Conservation (phyloP, 1,140 invertebrate genomes). For the Bemisia tabaci region DNA sequence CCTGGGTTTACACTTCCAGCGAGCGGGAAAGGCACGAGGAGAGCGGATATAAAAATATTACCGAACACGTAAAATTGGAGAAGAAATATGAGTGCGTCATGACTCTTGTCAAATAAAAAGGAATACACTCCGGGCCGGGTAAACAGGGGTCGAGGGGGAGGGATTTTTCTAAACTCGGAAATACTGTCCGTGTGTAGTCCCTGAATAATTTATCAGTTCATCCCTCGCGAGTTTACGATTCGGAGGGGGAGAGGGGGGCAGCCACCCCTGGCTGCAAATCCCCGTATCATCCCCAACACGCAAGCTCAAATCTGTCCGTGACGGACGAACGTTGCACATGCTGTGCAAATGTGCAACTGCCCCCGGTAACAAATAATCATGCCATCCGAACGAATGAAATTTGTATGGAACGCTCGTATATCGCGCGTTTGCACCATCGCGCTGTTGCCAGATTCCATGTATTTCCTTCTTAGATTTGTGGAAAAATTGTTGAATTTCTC, state of each 20-base stretch:
- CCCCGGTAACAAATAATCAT: neutral
- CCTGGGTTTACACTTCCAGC: too few species aligned
- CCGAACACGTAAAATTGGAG: neutral
- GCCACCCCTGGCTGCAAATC: too few species aligned
- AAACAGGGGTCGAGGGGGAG: neutral
- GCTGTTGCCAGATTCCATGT: too few species aligned
- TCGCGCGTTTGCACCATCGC: neutral
- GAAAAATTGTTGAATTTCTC: too few species aligned
- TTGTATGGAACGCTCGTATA: neutral
- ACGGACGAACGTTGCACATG: neutral
- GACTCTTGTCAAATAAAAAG: neutral
- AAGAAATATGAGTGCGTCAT: neutral
- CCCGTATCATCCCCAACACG: neutral
- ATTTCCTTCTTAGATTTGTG: too few species aligned
- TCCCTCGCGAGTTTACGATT: too few species aligned
- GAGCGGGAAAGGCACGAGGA: neutral
- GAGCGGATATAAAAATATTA: neutral
- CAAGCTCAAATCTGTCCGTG: neutral
- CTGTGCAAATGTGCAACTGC: neutral
- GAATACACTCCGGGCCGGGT: neutral
- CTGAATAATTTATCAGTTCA: neutral
- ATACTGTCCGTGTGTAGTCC: neutral
- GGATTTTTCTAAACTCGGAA: neutral
- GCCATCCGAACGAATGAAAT: neutral
- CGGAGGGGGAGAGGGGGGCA: neutral